Percentiles rank a stretch among this genome's conserved stretches.
Conservation (phyloP, 64 coral and sea anemone species). For the Dendronephthya gigantea region DNA sequence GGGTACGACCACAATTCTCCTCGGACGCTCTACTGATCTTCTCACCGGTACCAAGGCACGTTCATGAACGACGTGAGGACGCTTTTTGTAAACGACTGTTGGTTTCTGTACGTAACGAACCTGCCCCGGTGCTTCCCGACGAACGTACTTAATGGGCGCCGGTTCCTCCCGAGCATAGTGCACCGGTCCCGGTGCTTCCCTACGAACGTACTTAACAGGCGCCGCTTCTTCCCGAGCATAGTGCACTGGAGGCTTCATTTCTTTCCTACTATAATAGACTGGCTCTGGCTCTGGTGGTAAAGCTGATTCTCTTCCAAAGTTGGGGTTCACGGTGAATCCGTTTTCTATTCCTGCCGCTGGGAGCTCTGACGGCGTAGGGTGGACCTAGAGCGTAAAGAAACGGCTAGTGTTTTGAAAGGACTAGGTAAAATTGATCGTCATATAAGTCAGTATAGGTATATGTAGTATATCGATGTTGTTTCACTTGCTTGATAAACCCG, state of each 20-base stretch:
- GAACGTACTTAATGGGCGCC: too few relatives aligned
- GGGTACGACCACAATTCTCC: neutral
- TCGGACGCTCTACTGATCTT: neutral
- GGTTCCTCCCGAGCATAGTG: too few relatives aligned
- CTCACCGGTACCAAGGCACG: neutral
- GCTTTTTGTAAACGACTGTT: neutral
- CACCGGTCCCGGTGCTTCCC: too few relatives aligned
- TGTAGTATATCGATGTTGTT: too few relatives aligned
- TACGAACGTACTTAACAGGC: neutral
- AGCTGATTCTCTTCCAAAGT: neutral
- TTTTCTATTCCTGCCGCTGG: neutral
- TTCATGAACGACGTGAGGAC: neutral
- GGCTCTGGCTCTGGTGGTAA: neutral
- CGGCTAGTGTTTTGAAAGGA: neutral
- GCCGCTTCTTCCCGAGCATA: neutral
- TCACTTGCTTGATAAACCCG: too few relatives aligned
- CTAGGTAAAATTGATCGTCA: neutral
- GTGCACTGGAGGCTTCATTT: too few relatives aligned
- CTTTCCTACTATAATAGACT: too few relatives aligned
- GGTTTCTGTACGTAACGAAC: neutral
- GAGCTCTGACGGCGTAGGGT: neutral
- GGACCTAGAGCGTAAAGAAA: neutral
- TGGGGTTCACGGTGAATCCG: neutral
- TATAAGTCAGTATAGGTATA: neutral
- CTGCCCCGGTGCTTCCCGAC: neutral